A percentile compares a stretch with the other conserved stretches of the same genome.
phyloP scores from a whole-genome alignment of 2,797 vertebrate species.

The Natrix natrix region DNA sequence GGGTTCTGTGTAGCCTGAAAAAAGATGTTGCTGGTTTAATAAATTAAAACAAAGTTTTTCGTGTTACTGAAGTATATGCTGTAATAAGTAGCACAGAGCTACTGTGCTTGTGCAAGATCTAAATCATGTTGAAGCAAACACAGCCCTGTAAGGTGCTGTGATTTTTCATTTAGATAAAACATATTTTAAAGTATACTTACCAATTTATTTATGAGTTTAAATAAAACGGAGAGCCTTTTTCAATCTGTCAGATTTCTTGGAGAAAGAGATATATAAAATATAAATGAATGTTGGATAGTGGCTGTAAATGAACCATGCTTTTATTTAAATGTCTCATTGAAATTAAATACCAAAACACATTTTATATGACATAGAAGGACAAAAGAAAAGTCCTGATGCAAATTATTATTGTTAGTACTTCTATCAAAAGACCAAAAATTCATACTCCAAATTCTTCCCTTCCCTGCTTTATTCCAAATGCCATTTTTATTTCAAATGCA shows the following conservation, averaged over 20 bases:
- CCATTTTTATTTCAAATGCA: slow-evolving; percentile 53
- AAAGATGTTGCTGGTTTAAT: background rate
- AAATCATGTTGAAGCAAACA: background rate
- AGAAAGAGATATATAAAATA: background rate
- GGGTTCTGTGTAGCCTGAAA: background rate
- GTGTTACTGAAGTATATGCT: background rate
- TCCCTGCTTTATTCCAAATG: slow-evolving; percentile 47
- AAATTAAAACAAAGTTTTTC: background rate
- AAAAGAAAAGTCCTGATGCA: background rate
- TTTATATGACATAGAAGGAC: background rate
- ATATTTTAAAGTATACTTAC: slow-evolving; percentile 24
- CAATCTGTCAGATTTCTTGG: background rate
- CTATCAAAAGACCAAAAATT: slow-evolving; percentile 42
- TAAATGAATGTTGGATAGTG: background rate
- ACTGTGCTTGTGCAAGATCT: background rate
- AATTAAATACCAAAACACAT: background rate
- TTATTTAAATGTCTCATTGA: slow-evolving; percentile 1
- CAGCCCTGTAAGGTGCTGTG: slow-evolving; percentile 17
- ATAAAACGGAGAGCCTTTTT: background rate
- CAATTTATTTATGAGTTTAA: background rate
- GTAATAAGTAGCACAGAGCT: background rate
- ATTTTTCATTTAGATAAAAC: background rate
- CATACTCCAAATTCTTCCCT: background rate
- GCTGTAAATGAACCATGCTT: background rate
- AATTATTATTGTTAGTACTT: slow-evolving; percentile 14